Evolutionary conservation across 2,797 vertebrate species (phyloP), one percentile per base, ranked within the genome.

Genomic region (Bufotes viridis): DNA sequence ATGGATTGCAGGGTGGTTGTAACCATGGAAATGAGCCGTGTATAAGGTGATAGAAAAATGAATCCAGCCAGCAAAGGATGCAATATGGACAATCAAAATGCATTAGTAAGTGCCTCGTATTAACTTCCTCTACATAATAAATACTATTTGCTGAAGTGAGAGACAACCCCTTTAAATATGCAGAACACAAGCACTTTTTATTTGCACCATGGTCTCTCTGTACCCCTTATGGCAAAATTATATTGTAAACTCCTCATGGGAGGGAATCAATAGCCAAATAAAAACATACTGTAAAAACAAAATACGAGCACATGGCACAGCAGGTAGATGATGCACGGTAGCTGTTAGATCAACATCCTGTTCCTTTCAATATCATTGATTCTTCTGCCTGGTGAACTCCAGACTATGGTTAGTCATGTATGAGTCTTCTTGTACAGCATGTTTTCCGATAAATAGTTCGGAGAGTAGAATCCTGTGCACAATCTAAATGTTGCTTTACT

Each of bases 311-410:
- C 63, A 84, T 22, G 42, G 18, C 12, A 65, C 17, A 70, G 22
- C 18, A 58, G 42, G 76, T 51, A 63, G 81, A 83, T 70, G 69
- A 78, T 86, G 76, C 84, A 86, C 86, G 78, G 80, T 81, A 75
- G 34, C 63, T 55, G 53, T 63, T 55, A 61, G 88, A 78, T 87
- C 80, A 89, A 83, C 83, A 87, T 89, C 61, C 55, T 65, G 79
- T 78, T 84, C 75, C 79, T 58, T 88, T 78, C 81, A 87, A 80
- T 87, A 87, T 79, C 74, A 89, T 89, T 89, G 88, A 89, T 89
- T 89, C 74, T 87, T 89, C 80, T 85, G 82, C 78, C 53, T 65
- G 63, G 72, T 79, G 81, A 89, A 83, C 80, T 72, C 51, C 72
- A 65, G 74, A 65, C 88, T 82, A 83, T 80, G 75, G 81, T 72